A percentile compares a stretch with the other conserved stretches of the same genome.
phyloP scores from a whole-genome alignment of 2,113 vertebrate species.

The Octodon degus region DNA sequence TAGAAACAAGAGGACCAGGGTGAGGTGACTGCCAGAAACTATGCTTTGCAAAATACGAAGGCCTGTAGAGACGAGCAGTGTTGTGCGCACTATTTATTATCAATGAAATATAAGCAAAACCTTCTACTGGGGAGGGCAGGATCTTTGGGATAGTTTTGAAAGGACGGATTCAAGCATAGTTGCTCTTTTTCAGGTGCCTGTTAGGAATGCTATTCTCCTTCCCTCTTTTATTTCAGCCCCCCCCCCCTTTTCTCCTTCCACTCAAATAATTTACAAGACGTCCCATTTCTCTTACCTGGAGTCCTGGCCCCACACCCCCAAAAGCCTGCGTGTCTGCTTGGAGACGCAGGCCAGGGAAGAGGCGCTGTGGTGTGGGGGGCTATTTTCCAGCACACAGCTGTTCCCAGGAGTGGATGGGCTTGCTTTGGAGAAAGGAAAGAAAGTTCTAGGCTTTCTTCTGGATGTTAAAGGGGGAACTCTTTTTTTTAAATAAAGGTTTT shows the following conservation, averaged over 20 bases:
- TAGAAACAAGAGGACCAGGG: background rate
- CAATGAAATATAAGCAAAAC: background rate
- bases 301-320: background rate
- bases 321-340: constrained; percentile 24
- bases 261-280: background rate
- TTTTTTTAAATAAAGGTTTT: background rate
- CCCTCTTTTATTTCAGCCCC: background rate
- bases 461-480: background rate
- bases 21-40: background rate
- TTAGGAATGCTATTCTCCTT: background rate
- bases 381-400: background rate
- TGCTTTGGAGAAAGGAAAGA: background rate
- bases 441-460: background rate
- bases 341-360: background rate
- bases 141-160: background rate
- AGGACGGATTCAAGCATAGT: background rate
- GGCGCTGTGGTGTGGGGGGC: background rate
- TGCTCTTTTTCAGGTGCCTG: background rate
- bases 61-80: background rate
- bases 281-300: background rate
- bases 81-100: background rate
- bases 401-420: background rate
- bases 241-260: background rate
- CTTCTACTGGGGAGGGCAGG: background rate
- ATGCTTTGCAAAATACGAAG: background rate